Conservation (phyloP, 2,797 vertebrate species). For the Vipera latastei region DNA sequence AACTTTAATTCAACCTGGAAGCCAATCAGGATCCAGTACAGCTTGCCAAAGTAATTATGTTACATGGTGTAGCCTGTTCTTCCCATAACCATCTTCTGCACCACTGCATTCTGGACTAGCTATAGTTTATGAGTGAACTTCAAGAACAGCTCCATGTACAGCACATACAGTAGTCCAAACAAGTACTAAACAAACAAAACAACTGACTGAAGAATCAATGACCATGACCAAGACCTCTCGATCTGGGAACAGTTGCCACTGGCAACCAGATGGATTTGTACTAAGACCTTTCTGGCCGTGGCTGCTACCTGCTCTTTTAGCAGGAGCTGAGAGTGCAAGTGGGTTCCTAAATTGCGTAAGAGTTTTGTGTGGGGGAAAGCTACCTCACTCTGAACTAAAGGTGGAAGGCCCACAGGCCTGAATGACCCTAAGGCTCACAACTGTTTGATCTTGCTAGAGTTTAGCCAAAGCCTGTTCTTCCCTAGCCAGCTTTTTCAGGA, state of each 20-base stretch:
- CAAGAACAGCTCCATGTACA: neutral
- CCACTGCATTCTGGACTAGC: neutral
- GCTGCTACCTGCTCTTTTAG: neutral
- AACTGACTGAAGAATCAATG: neutral
- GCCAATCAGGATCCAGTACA: neutral
- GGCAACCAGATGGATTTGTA: neutral
- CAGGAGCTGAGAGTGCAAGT: neutral
- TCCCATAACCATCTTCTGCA: neutral
- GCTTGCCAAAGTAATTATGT: neutral
- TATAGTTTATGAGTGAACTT: neutral
- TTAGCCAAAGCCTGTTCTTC: neutral
- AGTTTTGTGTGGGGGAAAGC: neutral
- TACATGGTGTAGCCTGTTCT: neutral
- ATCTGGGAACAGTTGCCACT: neutral
- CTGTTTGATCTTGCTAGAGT: neutral
- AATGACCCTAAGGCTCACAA: neutral
- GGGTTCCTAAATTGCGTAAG: neutral
- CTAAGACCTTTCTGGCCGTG: neutral
- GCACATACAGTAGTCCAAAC: neutral
- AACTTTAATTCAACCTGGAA: neutral
- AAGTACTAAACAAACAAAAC: neutral
- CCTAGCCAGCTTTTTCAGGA: neutral
- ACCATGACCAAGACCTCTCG: neutral
- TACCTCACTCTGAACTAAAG: neutral
- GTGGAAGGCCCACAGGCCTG: neutral